Evolutionary conservation across 2,113 vertebrate species (phyloP).

Genomic region (Hemicordylus capensis): DNA sequence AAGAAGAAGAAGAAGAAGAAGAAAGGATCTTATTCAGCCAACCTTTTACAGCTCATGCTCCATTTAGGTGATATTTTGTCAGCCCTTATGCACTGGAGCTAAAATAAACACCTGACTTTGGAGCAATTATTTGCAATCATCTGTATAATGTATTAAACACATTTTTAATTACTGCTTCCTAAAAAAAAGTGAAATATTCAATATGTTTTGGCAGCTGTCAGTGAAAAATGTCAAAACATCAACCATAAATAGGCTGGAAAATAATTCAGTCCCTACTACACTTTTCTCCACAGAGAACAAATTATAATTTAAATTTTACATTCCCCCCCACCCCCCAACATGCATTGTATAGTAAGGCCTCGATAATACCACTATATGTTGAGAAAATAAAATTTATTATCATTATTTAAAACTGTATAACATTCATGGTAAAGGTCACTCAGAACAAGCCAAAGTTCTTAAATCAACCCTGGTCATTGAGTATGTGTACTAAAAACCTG

Average conservation of each 20-base stretch:
- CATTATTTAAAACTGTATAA: no score
- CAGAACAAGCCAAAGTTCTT: neutral
- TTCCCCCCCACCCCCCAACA: no score
- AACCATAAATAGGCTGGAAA: slow-evolving; percentile 34
- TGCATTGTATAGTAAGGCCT: neutral
- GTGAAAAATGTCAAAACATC: slow-evolving; percentile 60
- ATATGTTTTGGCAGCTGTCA: slow-evolving; percentile 58
- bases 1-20: no score
- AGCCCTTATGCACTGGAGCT: neutral
- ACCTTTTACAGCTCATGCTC: neutral
- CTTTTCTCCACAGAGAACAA: slow-evolving; percentile 4
- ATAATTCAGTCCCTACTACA: slow-evolving; percentile 19
- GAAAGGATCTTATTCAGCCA: neutral
- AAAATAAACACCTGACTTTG: slow-evolving; percentile 21
- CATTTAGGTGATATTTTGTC: neutral
- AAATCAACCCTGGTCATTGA: neutral
- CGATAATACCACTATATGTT: neutral
- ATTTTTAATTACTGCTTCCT: slow-evolving; percentile 33
- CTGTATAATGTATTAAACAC: slow-evolving; percentile 51
- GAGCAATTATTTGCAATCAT: slow-evolving; percentile 47
- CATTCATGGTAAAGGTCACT: no score
- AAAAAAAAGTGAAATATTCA: slow-evolving; percentile 52
- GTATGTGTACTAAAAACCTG: neutral
- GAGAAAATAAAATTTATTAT: neutral
- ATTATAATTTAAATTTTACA: neutral